phyloP scores from a whole-genome alignment of 2,113 vertebrate species.

The Amphiprion percula region DNA sequence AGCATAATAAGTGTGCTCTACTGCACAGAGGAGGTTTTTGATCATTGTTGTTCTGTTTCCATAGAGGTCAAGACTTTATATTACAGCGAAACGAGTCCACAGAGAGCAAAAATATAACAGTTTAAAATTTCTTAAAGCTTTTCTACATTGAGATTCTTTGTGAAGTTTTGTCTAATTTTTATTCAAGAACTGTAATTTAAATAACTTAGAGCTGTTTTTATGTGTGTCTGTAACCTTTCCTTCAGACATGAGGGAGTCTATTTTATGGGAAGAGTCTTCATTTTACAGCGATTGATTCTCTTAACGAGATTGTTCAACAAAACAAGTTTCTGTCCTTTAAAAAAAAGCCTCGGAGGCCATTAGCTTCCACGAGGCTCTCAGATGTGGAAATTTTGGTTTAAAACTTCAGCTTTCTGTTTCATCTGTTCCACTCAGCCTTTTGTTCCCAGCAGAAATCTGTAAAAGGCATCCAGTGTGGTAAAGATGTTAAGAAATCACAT shows the following conservation, averaged over 20 bases:
- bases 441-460: slow-evolving; percentile 60
- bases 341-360: slow-evolving; percentile 31
- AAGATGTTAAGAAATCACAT: slow-evolving; percentile 59
- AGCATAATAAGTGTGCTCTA: too few species aligned
- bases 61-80: too few species aligned
- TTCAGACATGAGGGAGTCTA: slow-evolving; percentile 25
- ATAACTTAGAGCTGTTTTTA: not conserved
- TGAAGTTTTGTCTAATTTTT: too few species aligned
- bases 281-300: slow-evolving; percentile 50
- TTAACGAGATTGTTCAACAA: slow-evolving; percentile 51
- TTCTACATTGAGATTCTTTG: too few species aligned
- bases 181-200: too few species aligned
- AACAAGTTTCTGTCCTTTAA: slow-evolving; percentile 35
- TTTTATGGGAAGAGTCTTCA: slow-evolving; percentile 34
- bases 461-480: slow-evolving; percentile 67
- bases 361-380: not conserved
- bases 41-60: too few species aligned
- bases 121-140: too few species aligned
- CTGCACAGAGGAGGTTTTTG: too few species aligned
- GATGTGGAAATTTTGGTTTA: slow-evolving; percentile 51
- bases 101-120: too few species aligned
- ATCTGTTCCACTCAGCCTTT: slow-evolving; percentile 23
- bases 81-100: too few species aligned
- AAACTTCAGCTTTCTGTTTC: slow-evolving; percentile 36
- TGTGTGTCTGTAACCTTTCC: not conserved